These are phyloP conservation scores for Dendrocincla fuliginosa DNA, from an alignment of 2,797 vertebrate species.

Conservation along the genomic window DNA sequence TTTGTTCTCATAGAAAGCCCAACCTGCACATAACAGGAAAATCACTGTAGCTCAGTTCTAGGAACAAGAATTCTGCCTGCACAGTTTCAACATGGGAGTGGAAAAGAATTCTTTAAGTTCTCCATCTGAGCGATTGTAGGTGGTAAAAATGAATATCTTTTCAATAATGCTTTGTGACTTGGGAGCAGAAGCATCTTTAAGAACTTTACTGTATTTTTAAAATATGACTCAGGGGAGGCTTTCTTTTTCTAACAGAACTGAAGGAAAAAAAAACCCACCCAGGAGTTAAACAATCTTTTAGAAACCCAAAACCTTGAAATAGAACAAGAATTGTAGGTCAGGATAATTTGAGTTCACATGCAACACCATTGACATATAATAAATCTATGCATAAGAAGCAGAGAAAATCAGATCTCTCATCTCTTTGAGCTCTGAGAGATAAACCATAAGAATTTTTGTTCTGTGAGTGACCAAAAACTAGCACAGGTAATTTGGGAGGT, in stretches of 20 bases:
- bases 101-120: conserved; percentile 29
- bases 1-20: background rate
- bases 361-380: conserved; percentile 7
- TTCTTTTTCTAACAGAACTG: conserved; percentile 33
- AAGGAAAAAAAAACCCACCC: background rate
- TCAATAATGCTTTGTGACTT: conserved; percentile 52
- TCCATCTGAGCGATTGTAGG: conserved; percentile 35
- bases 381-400: conserved; percentile 2
- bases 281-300: conserved; percentile 24
- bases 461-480: background rate
- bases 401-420: background rate
- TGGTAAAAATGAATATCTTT: conserved; percentile 47
- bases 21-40: background rate
- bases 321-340: conserved; percentile 58
- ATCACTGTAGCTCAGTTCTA: background rate
- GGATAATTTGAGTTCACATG: conserved; percentile 40
- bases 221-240: conserved; percentile 23
- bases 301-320: conserved; percentile 45
- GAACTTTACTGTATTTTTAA: conserved; percentile 34
- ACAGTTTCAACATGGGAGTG: background rate
- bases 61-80: background rate
- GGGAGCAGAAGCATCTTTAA: conserved; percentile 22
- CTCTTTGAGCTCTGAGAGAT: background rate
- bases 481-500: background rate
- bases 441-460: background rate